Conservation (phyloP, 2,888 invertebrate genomes). For the Metellina segmentata region DNA sequence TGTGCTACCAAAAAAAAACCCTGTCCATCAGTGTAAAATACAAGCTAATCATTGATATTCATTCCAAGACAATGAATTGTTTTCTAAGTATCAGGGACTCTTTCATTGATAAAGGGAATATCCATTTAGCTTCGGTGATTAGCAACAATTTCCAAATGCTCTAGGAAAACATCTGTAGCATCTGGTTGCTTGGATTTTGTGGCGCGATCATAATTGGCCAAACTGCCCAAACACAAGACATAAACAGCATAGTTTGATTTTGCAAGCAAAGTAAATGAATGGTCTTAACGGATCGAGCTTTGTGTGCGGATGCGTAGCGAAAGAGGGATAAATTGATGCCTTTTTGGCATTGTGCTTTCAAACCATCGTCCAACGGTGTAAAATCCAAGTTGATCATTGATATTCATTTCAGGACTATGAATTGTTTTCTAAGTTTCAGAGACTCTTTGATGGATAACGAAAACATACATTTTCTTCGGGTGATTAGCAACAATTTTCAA, state of each 20-base stretch:
- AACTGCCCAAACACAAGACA: too few relatives aligned
- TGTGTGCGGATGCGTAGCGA: slow-evolving; percentile 2
- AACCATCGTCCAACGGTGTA: neutral
- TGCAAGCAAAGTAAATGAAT: neutral
- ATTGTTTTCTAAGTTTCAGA: slow-evolving; percentile 16
- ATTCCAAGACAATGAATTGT: neutral
- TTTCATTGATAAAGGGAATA: too few relatives aligned
- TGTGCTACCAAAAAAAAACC: neutral
- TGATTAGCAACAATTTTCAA: too few relatives aligned
- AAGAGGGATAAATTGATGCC: slow-evolving; percentile 12
- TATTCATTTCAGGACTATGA: neutral
- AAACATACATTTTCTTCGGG: too few relatives aligned
- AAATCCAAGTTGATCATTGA: neutral
- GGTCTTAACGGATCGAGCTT: slow-evolving; percentile 19
- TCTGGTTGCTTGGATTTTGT: too few relatives aligned
- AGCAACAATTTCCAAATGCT: too few relatives aligned
- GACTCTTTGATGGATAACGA: too few relatives aligned
- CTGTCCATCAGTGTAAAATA: neutral
- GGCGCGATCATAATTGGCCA: too few relatives aligned
- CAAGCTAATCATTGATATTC: slow-evolving; percentile 10
- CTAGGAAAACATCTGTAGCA: too few relatives aligned
- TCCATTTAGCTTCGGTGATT: too few relatives aligned
- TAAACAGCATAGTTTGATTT: neutral
- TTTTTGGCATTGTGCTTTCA: neutral
- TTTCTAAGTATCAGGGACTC: slow-evolving; percentile 4